phyloP scores from a whole-genome alignment of 2,113 vertebrate species.

The Ctenodactylus gundi region DNA sequence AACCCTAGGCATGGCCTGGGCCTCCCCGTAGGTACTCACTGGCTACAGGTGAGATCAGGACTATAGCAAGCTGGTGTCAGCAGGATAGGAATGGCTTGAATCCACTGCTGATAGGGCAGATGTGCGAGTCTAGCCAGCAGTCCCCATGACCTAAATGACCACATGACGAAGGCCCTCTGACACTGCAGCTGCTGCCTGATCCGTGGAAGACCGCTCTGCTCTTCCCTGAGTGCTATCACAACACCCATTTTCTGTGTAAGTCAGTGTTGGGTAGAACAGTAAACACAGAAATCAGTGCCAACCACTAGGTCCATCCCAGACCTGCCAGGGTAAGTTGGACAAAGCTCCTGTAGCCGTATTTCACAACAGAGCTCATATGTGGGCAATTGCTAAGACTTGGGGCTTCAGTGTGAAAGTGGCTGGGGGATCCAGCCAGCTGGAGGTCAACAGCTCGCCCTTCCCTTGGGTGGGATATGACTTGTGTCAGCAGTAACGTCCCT shows the following conservation, averaged over 20 bases:
- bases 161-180: not conserved
- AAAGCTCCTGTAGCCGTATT: not conserved
- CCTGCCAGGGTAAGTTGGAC: not conserved
- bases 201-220: not conserved
- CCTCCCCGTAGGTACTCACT: not conserved
- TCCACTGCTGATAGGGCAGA: not conserved
- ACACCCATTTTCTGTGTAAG: not conserved
- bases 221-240: not conserved
- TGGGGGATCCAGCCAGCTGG: not conserved
- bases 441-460: not conserved
- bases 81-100: not conserved
- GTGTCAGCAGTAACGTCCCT: not conserved
- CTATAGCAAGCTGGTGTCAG: not conserved
- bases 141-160: not conserved
- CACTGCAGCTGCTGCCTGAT: not conserved
- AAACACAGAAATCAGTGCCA: not conserved
- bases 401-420: not conserved
- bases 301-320: not conserved
- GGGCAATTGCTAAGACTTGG: not conserved
- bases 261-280: not conserved
- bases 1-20: fast-evolving
- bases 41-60: not conserved
- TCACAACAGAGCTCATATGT: not conserved
- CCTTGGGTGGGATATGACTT: not conserved
- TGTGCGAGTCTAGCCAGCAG: not conserved